Evolutionary conservation across 37 sponge, comb jelly and placozoan genomes (phyloP), one percentile per base, ranked within the genome.

Genomic region (Eunapius fragilis): DNA sequence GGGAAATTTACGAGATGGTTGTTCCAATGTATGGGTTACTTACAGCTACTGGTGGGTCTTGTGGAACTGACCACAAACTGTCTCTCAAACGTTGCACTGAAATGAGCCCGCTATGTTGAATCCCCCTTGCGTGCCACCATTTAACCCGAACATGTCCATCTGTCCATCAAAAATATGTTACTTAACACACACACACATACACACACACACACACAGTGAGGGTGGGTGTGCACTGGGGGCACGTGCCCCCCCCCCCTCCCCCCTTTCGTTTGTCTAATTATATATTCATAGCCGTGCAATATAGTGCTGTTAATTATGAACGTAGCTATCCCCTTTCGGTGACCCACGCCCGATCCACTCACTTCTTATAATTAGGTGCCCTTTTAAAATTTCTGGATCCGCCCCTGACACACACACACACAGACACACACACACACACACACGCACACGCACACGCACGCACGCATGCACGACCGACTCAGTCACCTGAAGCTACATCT

Each of bases 391-490:
- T n/a, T n/a, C n/a, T n/a, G n/a, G n/a, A n/a, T n/a, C n/a, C n/a
- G n/a, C n/a, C n/a, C n/a, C n/a, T n/a, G 71, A 70, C 11, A 10
- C 71, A 70, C 25, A 70, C 25, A 25, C 32, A 34, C 78, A 78
- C 37, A 78, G 50, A 78, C 37, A 78, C 78, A 78, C 37, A 78
- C 78, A 36, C 45, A 41, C 78, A 78, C 37, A 81, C 82, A 81
- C 69, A 81, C 82, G 70, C 70, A 81, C 34, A 81, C 71, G 70
- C 74, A 45, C 47, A 73, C 74, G 26, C 74, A 45, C 41, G 37
- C 37, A 79, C 48, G n/a, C 48, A 48, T n/a, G 9, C 47, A 45
- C 47, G 47, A 45, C 47, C 47, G 7, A 47, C 45, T 30, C 45
- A 23, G 24, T n/a, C n/a, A 49, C 67, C 49, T 79, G 25, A 9